Base-by-base conservation (phyloP, 2,888 invertebrate genomes). In the Cremastobaeus sp. region DNA sequence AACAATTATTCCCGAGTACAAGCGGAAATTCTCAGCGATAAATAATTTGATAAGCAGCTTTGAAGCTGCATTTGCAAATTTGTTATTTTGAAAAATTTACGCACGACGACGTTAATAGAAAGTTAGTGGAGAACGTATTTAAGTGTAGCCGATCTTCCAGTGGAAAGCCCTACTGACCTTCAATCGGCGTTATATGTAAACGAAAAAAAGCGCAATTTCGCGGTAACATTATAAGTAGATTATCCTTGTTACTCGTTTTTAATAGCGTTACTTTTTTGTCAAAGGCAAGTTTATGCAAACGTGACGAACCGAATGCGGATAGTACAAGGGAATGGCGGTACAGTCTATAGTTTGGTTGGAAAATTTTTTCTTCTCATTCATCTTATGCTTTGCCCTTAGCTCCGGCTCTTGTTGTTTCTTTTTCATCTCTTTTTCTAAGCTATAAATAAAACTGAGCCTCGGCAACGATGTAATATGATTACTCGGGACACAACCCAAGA, bases 371-470 rank as follows among this genome's bases (percentile, higher is more conserved):
- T n/a, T n/a, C n/a, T n/a, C n/a, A n/a, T n/a, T n/a, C n/a, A n/a
- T n/a, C 25, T 57, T 65, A 37, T 41, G 21, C 11, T 11, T 9
- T n/a, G 9, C 43, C 52, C 21, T 39, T 57, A 14, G 11, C 50
- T 18, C 12, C n/a, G 9, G 11, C 32, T 6, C 39, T 45, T 5
- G 45, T 43, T 17, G 3, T 15, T 6, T 1, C 17, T 6, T 21
- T 11, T 21, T 18, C 3, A 5, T 25, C 35, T 30, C 41, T 32
- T 20, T 12, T 18, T 12, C 20, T 48, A 4, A 9, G 18, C 30
- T 54, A 65, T 65, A 74, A 74, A 74, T 74, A 74, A 74, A 74
- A 69, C 70, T 65, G 48, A 64, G 35, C 68, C 69, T 55, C 65
- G 12, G 69, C 69, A 37, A 59, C 64, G 59, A 65, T 69, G 69